Percentiles rank a stretch among this genome's conserved stretches.
Evolutionary conservation across 2,888 invertebrate genomes (phyloP).

Genomic region (Pelosia muscerda): DNA sequence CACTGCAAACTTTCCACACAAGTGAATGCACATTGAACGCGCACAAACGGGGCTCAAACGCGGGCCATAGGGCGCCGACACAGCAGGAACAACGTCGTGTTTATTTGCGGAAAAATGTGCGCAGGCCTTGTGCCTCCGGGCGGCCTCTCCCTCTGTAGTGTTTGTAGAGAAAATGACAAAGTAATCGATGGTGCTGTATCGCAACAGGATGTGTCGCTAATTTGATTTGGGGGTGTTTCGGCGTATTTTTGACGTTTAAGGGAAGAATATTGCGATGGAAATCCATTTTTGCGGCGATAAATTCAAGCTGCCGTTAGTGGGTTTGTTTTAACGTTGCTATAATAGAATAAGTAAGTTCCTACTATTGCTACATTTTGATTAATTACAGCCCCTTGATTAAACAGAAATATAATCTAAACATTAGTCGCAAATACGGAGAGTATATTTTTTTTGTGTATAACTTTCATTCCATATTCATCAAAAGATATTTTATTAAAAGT

Average conservation of each 20-base stretch:
- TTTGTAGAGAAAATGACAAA: constrained; percentile 30
- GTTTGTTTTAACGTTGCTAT: not conserved
- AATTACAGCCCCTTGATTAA: not conserved
- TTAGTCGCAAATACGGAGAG: not conserved
- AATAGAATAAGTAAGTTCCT: no score
- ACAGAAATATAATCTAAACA: not conserved
- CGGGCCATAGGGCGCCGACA: constrained; percentile 6
- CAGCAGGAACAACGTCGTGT: constrained; percentile 13
- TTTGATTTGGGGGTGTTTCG: not conserved
- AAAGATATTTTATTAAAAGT: constrained; percentile 11
- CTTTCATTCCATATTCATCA: constrained; percentile 1
- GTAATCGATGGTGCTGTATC: constrained; percentile 16
- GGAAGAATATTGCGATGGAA: not conserved
- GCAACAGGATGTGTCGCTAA: constrained; percentile 11
- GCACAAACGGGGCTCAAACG: constrained; percentile 25
- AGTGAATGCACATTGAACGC: constrained; percentile 37
- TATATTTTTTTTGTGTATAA: not conserved
- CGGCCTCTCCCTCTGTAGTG: constrained; percentile 8
- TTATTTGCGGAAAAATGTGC: constrained; percentile 35
- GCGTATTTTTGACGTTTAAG: constrained; percentile 2
- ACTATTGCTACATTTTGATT: no score
- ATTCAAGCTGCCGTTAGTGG: not conserved
- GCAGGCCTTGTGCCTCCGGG: constrained; percentile 9
- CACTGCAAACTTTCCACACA: constrained; percentile 36
- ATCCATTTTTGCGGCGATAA: not conserved